phyloP scores from a whole-genome alignment of 2,113 vertebrate genomes.

The Tamias sibiricus region DNA sequence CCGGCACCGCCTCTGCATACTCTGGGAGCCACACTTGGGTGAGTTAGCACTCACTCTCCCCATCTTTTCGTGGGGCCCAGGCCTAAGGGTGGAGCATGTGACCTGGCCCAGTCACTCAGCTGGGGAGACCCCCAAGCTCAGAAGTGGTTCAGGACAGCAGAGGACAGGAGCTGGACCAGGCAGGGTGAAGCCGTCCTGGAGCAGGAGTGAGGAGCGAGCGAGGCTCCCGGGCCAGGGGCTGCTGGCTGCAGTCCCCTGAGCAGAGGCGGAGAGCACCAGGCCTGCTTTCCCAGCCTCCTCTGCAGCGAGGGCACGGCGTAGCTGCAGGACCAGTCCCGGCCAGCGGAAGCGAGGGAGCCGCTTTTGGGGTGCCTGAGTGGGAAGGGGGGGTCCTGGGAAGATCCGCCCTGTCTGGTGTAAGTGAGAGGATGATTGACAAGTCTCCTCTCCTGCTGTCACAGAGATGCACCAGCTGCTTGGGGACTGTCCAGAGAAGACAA shows the following conservation, averaged over 20 bases:
- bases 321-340: not conserved
- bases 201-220: too few relatives aligned
- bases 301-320: not conserved
- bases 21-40: not conserved
- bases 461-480: not conserved
- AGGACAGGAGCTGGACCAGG: not conserved
- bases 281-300: not conserved
- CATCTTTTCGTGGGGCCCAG: not conserved
- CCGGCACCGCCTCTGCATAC: not conserved
- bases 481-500: not conserved
- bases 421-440: not conserved
- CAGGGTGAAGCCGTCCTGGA: too few relatives aligned
- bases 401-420: not conserved
- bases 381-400: not conserved
- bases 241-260: fast-evolving
- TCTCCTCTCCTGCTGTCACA: not conserved
- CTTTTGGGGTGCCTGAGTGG: not conserved
- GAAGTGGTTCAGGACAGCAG: not conserved
- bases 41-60: fast-evolving
- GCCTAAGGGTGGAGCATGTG: not conserved
- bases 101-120: not conserved
- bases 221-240: fast-evolving
- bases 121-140: not conserved
- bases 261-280: not conserved
- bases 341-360: not conserved